Conservation (phyloP, 2,797 vertebrate species). For the Anabacerthia variegaticeps region DNA sequence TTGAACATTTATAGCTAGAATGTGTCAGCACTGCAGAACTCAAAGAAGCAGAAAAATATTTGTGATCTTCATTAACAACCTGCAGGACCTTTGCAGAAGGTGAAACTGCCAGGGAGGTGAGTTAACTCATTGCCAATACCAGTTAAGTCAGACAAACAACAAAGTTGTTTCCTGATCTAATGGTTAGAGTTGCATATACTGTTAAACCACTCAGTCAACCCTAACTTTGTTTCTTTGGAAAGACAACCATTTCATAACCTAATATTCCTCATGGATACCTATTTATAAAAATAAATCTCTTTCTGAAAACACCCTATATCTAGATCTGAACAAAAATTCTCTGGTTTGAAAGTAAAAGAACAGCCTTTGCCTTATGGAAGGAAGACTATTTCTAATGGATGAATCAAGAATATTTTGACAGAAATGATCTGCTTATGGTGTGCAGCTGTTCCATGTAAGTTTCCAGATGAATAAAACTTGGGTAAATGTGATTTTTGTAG, state of each 20-base stretch:
- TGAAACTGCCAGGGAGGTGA: neutral
- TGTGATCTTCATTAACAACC: neutral
- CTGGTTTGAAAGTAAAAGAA: neutral
- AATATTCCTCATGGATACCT: neutral
- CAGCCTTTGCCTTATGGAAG: neutral
- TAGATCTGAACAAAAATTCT: neutral
- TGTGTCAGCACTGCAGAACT: neutral
- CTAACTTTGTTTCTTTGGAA: neutral
- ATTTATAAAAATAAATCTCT: neutral
- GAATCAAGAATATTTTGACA: neutral
- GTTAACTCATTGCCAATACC: neutral
- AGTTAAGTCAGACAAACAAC: neutral
- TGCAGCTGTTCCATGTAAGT: neutral
- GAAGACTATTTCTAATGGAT: neutral
- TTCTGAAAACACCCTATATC: neutral
- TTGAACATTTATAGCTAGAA: neutral
- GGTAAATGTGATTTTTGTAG: neutral
- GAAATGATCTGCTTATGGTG: neutral
- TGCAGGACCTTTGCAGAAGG: neutral
- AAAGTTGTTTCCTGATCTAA: neutral
- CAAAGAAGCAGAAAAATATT: neutral
- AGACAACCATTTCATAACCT: neutral
- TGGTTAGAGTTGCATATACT: accelerated
- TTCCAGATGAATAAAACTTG: neutral
- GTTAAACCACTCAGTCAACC: neutral